Percentiles rank a stretch among this genome's conserved stretches.
Conservation (phyloP, 2,888 invertebrate species). For the Hanleya hanleyi region DNA sequence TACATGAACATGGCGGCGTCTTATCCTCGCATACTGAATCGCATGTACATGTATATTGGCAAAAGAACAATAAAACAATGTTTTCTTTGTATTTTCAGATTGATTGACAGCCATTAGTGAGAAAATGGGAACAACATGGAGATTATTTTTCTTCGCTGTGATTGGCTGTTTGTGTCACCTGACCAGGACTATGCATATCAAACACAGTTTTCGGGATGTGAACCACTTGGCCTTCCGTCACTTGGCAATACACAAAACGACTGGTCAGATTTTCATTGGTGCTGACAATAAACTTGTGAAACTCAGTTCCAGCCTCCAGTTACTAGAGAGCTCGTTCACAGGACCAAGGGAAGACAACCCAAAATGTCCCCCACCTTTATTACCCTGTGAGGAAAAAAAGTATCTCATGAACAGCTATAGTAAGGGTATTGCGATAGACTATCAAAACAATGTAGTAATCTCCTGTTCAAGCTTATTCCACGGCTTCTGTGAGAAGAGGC, state of each 20-base stretch:
- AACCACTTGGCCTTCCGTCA: constrained; percentile 80
- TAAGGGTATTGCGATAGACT: constrained; percentile 95
- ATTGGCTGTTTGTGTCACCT: not conserved
- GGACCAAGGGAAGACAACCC: constrained; percentile 85
- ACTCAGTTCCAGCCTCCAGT: constrained; percentile 88
- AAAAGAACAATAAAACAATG: not conserved
- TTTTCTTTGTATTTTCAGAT: not conserved
- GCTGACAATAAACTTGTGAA: constrained; percentile 94
- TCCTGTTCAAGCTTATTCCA: constrained; percentile 93
- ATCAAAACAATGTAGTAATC: constrained; percentile 86
- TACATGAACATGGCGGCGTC: no score
- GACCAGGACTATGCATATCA: constrained; percentile 10
- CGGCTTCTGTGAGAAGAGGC: constrained; percentile 91
- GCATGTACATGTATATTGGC: no score
- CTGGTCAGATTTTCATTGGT: constrained; percentile 91
- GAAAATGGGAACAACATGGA: not conserved
- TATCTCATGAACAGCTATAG: constrained; percentile 87
- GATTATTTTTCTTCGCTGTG: not conserved
- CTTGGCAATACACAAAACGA: constrained; percentile 91
- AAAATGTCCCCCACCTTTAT: constrained; percentile 86
- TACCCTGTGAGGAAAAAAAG: constrained; percentile 71
- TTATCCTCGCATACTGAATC: no score
- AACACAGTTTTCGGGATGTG: not conserved
- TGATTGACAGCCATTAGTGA: not conserved
- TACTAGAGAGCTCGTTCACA: constrained; percentile 81